Evolutionary conservation across 2,113 vertebrate species (phyloP).

Genomic region (Hystrix cristata): DNA sequence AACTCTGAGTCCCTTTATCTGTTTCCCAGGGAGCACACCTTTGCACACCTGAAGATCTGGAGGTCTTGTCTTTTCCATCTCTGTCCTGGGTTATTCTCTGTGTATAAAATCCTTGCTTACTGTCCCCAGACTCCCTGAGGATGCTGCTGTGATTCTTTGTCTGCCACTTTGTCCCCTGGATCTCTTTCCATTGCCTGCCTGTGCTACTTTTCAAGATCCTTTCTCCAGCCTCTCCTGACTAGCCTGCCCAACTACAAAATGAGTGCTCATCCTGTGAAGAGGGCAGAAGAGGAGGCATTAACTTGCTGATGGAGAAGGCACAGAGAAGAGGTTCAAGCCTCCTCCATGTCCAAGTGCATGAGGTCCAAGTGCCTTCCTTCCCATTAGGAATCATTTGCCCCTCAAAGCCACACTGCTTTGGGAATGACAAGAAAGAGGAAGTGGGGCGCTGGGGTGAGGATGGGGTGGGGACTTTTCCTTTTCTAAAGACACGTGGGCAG

Average conservation of each 20-base stretch:
- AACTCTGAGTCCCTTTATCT: rapidly evolving
- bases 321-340: no score
- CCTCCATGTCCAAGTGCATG: rapidly evolving
- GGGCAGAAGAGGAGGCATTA: rapidly evolving
- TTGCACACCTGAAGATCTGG: neutral
- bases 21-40: neutral
- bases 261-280: neutral
- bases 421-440: neutral
- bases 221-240: neutral
- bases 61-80: rapidly evolving
- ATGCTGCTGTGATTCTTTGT: neutral
- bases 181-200: rapidly evolving
- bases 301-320: rapidly evolving
- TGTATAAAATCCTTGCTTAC: neutral
- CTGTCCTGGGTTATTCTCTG: neutral
- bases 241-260: no score
- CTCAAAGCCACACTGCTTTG: neutral
- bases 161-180: neutral
- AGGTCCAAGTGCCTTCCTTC: neutral
- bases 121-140: neutral
- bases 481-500: neutral
- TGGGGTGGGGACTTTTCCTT: rapidly evolving
- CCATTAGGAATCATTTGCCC: neutral
- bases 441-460: neutral
- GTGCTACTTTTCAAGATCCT: neutral